Percentiles rank a stretch among this genome's conserved stretches.
phyloP scores from a whole-genome alignment of 1,140 invertebrate genomes.

The Andrena cerasifolii region DNA sequence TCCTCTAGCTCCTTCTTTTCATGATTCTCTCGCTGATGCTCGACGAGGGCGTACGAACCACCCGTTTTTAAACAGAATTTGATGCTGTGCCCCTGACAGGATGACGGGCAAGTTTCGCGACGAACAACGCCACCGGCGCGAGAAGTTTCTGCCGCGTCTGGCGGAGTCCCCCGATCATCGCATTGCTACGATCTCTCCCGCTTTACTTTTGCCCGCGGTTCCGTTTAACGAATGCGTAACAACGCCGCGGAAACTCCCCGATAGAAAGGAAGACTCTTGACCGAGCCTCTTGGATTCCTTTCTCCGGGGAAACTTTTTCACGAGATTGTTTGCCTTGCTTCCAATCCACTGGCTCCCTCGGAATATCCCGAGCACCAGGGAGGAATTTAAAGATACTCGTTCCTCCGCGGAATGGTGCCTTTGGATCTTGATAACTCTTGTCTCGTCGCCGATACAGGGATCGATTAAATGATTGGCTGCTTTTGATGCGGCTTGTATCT shows the following conservation, averaged over 20 bases:
- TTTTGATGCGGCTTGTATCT: neutral
- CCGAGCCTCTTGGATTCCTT: slow-evolving; percentile 13
- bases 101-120: neutral
- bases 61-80: slow-evolving; percentile 40
- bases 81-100: slow-evolving; percentile 9
- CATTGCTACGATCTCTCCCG: neutral
- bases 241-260: neutral
- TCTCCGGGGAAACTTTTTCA: slow-evolving; percentile 4
- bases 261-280: neutral
- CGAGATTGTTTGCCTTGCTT: slow-evolving; percentile 11
- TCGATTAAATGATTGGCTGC: slow-evolving; percentile 12
- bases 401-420: neutral
- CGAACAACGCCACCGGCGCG: too few relatives aligned
- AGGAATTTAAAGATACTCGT: neutral
- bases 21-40: neutral
- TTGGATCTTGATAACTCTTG: slow-evolving; percentile 1
- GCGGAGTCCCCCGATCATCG: too few relatives aligned
- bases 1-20: neutral
- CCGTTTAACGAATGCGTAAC: slow-evolving; percentile 30
- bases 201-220: too few relatives aligned
- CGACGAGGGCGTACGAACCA: neutral
- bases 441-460: neutral
- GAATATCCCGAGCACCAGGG: neutral
- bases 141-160: neutral
- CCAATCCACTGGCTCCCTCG: neutral